Evolutionary conservation across 2,888 invertebrate genomes (phyloP).

Genomic region (Margaritifera margaritifera): DNA sequence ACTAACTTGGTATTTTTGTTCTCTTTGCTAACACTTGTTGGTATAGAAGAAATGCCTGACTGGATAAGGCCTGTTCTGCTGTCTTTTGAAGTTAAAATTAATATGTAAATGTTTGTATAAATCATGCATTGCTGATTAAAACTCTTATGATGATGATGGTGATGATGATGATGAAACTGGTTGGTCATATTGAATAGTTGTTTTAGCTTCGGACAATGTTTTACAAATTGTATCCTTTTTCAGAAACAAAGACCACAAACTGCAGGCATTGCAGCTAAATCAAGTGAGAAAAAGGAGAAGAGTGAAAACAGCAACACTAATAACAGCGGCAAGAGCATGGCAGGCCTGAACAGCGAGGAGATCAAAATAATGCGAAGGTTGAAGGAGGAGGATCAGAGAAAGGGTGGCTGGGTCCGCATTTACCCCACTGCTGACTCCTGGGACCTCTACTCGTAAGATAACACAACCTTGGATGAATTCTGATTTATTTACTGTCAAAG

Average conservation of each 20-base stretch:
- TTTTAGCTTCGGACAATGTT: too few species aligned
- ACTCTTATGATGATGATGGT: too few species aligned
- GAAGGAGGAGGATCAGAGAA: conserved; percentile 84
- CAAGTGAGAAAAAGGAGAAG: too few species aligned
- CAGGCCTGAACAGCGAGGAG: conserved; percentile 82
- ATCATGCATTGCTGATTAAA: too few species aligned
- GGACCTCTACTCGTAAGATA: conserved; percentile 74
- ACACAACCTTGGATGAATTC: neutral
- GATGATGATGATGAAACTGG: too few species aligned
- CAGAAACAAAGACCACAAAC: conserved; percentile 62
- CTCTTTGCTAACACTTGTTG: too few species aligned
- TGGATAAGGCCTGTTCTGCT: too few species aligned
- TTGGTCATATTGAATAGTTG: too few species aligned
- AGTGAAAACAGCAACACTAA: neutral
- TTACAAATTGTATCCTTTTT: conserved; percentile 8
- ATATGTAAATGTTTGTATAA: too few species aligned
- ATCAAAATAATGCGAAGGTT: conserved; percentile 83
- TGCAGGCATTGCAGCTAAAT: conserved; percentile 30
- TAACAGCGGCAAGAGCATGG: conserved; percentile 32
- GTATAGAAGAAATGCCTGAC: too few species aligned
- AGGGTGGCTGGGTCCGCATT: conserved; percentile 91
- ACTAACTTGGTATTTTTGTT: too few species aligned
- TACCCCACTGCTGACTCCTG: conserved; percentile 93
- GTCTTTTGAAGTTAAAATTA: too few species aligned
- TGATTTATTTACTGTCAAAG: neutral